These are phyloP conservation scores for Premnoplex brunnescens DNA, from an alignment of 2,797 vertebrate species.

Conservation along the genomic window DNA sequence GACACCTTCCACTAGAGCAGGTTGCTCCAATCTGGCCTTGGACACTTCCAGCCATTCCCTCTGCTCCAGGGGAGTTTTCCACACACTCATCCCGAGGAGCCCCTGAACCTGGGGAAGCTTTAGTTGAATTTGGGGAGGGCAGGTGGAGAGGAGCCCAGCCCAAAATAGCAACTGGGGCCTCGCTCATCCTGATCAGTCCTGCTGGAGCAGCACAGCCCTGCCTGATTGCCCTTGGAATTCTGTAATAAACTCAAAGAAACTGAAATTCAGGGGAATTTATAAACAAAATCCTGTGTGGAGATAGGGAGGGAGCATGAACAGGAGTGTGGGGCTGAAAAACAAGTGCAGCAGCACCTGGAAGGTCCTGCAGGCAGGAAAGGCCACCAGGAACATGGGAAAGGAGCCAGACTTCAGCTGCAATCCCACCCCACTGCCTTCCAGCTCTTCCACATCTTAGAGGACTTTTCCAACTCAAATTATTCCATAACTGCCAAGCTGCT, in stretches of 20 bases:
- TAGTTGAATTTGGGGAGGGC: not conserved
- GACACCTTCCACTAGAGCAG: not conserved
- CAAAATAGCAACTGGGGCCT: not conserved
- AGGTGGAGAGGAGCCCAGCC: not conserved
- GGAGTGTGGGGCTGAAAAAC: not conserved
- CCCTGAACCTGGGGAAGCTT: not conserved
- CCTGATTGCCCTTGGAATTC: not conserved
- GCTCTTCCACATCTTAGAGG: not conserved
- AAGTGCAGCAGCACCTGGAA: not conserved
- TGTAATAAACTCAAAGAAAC: not conserved
- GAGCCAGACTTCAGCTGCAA: not conserved
- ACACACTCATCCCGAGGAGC: not conserved
- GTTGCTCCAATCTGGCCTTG: not conserved
- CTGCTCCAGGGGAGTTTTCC: not conserved
- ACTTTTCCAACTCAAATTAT: not conserved
- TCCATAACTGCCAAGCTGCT: not conserved
- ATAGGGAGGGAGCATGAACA: not conserved
- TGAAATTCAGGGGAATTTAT: not conserved
- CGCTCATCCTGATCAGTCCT: not conserved
- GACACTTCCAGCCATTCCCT: not conserved
- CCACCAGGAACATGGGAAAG: not conserved
- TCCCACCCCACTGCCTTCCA: not conserved
- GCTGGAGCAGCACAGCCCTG: not conserved
- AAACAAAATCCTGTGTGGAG: accelerated
- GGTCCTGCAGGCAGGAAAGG: not conserved